Evolutionary conservation across 2,797 vertebrate genomes (phyloP).

Genomic region (Bradypus variegatus): DNA sequence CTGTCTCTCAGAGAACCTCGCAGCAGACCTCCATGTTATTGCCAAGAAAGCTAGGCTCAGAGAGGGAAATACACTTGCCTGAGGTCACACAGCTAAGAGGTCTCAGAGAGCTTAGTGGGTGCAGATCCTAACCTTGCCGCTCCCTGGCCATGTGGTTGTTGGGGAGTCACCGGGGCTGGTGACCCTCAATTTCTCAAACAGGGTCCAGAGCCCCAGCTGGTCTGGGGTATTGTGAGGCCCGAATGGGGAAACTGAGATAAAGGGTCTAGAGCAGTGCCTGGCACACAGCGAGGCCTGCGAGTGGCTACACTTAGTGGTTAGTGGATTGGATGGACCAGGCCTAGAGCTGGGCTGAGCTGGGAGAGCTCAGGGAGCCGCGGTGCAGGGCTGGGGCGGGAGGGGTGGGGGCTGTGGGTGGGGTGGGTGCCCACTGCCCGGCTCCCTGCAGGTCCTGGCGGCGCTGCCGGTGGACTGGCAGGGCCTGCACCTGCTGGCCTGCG

Average conservation of each 20-base stretch:
- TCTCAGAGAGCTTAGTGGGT: not conserved
- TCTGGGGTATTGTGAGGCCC: fast-evolving
- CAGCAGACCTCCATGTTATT: too few relatives aligned
- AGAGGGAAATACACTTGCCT: not conserved
- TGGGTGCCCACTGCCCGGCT: not conserved
- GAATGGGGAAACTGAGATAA: fast-evolving
- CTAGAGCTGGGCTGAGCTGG: fast-evolving
- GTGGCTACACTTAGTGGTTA: fast-evolving
- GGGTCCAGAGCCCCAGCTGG: too few relatives aligned
- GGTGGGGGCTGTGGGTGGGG: fast-evolving
- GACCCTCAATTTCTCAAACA: fast-evolving
- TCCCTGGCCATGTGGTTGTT: fast-evolving
- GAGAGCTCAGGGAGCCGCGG: fast-evolving
- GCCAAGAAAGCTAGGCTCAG: not conserved
- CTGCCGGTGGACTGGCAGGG: slow-evolving; percentile 92
- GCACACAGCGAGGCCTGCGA: not conserved
- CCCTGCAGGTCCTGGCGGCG: slow-evolving; percentile 89
- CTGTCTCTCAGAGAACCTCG: not conserved
- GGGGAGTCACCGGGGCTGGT: not conserved
- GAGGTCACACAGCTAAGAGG: not conserved
- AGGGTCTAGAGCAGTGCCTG: fast-evolving
- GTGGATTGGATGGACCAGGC: not conserved
- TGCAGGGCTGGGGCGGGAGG: fast-evolving
- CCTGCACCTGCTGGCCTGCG: slow-evolving; percentile 87
- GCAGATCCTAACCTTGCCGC: fast-evolving